Percentiles rank a stretch among this genome's conserved stretches.
These are phyloP conservation scores for Porphyrio hochstetteri DNA, from an alignment of 2,113 vertebrate genomes.

Conservation along the genomic window DNA sequence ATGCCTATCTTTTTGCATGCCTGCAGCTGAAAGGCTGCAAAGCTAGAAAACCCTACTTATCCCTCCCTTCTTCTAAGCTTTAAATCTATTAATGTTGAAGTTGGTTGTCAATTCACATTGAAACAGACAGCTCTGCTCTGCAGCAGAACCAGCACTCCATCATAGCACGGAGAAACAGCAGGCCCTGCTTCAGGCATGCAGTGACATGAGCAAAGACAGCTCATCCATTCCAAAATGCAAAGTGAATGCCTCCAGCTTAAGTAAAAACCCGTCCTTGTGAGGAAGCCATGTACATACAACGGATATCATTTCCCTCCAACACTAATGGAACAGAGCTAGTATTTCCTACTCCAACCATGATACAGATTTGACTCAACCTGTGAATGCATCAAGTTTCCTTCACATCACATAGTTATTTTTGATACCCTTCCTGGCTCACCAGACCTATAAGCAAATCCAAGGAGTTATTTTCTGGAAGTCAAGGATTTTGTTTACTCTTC, in stretches of 20 bases:
- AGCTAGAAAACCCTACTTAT: background rate
- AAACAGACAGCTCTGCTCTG: background rate
- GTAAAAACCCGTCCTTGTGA: background rate
- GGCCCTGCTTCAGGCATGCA: background rate
- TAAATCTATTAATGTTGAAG: background rate
- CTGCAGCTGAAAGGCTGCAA: background rate
- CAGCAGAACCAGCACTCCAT: background rate
- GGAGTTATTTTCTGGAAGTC: background rate
- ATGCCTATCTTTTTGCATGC: background rate
- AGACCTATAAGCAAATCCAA: background rate
- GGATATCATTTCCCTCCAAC: background rate
- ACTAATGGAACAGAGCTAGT: background rate
- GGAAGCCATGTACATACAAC: background rate
- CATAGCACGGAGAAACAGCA: background rate
- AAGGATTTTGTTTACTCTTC: background rate
- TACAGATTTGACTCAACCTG: background rate
- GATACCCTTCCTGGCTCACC: background rate
- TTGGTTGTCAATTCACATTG: background rate
- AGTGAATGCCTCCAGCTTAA: background rate
- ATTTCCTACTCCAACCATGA: background rate
- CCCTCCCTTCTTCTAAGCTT: background rate
- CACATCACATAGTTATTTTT: background rate
- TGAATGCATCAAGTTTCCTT: background rate
- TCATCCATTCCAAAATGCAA: background rate
- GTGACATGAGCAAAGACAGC: accelerated